These are phyloP conservation scores for Gari tellinella DNA, from an alignment of 2,888 invertebrate genomes.

Conservation along the genomic window DNA sequence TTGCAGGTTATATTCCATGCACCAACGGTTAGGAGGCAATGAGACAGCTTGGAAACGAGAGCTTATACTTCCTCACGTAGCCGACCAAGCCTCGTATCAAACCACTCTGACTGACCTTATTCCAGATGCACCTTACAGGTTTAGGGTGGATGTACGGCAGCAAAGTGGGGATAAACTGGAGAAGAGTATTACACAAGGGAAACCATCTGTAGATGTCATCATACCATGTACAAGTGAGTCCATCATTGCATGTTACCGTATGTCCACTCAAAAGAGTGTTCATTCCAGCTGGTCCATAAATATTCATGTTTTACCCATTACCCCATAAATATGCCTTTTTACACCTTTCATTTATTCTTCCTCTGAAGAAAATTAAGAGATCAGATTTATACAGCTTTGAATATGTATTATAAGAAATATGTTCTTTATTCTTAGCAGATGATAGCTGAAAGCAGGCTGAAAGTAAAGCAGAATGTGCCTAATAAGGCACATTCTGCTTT, in stretches of 20 bases:
- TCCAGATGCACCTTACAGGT: slow-evolving; percentile 59
- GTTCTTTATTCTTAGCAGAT: no score
- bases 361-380: no score
- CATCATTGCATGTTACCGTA: no score
- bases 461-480: no score
- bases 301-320: slow-evolving; percentile 4
- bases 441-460: no score
- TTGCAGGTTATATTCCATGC: no score
- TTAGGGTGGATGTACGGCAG: slow-evolving; percentile 70
- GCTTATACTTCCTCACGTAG: slow-evolving; percentile 10
- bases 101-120: slow-evolving; percentile 38
- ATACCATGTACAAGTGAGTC: slow-evolving; percentile 69
- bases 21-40: neutral
- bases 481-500: no score
- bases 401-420: no score
- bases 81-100: slow-evolving; percentile 17
- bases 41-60: slow-evolving; percentile 2
- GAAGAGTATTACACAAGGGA: slow-evolving; percentile 26
- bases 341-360: no score
- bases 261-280: no score
- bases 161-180: slow-evolving; percentile 62
- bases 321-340: neutral
- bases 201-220: slow-evolving; percentile 41
- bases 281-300: no score
- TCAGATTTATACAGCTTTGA: no score